Evolutionary conservation across 2,113 vertebrate genomes (phyloP).

Genomic region (Eira barbara): DNA sequence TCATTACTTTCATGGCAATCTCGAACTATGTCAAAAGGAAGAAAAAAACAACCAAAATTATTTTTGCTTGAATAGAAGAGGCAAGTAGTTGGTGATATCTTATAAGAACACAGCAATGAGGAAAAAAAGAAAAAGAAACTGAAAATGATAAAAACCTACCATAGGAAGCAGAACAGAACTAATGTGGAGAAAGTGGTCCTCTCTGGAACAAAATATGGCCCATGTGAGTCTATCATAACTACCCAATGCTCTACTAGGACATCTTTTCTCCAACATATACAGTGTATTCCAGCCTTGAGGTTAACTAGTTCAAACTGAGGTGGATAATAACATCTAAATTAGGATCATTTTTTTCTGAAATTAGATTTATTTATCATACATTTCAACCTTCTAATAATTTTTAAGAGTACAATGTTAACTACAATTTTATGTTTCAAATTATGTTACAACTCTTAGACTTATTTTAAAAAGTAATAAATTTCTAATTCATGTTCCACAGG

Average conservation of each 20-base stretch:
- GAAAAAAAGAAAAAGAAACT: background rate
- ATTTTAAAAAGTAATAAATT: conserved; percentile 9
- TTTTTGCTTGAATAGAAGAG: conserved; percentile 28
- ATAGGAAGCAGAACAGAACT: background rate
- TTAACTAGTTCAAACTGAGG: background rate
- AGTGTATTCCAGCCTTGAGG: background rate
- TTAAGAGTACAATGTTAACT: conserved; percentile 17
- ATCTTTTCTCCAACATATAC: conserved; percentile 12
- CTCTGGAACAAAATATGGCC: background rate
- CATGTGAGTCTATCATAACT: background rate
- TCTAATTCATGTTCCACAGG: background rate
- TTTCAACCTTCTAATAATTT: background rate
- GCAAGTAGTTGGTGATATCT: background rate
- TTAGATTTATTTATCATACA: conserved; percentile 17
- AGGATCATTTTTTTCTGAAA: background rate
- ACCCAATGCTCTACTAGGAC: background rate
- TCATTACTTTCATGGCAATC: conserved; percentile 11
- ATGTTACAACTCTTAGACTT: background rate
- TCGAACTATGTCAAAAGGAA: background rate
- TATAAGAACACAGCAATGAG: background rate
- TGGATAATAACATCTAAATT: conserved; percentile 1
- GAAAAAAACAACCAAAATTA: background rate
- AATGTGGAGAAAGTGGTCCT: conserved; percentile 1
- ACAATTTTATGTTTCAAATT: conserved; percentile 24
- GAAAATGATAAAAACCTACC: background rate